phyloP scores from a whole-genome alignment of 2,797 vertebrate species.

The Micrastur ruficollis region DNA sequence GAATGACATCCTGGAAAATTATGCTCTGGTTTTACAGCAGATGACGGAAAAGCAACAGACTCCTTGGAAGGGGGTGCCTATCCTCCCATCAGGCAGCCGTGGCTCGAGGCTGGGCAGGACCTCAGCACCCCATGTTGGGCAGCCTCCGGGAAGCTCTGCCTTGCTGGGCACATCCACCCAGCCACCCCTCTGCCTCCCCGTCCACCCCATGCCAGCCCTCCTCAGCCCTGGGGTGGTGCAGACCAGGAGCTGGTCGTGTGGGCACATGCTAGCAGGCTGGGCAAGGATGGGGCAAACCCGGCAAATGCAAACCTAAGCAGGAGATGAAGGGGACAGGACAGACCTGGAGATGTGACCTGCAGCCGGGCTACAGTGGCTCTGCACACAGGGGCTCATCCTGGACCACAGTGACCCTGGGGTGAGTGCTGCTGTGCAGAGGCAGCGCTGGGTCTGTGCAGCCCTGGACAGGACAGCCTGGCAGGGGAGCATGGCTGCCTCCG shows the following conservation, averaged over 20 bases:
- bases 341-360: neutral
- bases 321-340: neutral
- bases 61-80: neutral
- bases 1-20: conserved; percentile 61
- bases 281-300: neutral
- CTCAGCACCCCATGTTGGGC: neutral
- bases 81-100: neutral
- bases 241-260: neutral
- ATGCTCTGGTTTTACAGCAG: conserved; percentile 4
- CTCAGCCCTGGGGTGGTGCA: neutral
- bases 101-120: neutral
- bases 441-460: neutral
- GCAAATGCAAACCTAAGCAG: neutral
- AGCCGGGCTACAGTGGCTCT: neutral
- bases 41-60: neutral
- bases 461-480: neutral
- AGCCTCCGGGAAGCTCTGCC: neutral
- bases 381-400: neutral
- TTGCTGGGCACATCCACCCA: neutral
- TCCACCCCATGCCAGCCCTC: rapidly evolving
- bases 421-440: neutral
- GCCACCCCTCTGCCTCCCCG: neutral
- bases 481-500: rapidly evolving
- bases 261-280: neutral
- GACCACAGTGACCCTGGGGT: too few relatives aligned